phyloP scores from a whole-genome alignment of 2,797 vertebrate genomes.

The Prunella strophiata region DNA sequence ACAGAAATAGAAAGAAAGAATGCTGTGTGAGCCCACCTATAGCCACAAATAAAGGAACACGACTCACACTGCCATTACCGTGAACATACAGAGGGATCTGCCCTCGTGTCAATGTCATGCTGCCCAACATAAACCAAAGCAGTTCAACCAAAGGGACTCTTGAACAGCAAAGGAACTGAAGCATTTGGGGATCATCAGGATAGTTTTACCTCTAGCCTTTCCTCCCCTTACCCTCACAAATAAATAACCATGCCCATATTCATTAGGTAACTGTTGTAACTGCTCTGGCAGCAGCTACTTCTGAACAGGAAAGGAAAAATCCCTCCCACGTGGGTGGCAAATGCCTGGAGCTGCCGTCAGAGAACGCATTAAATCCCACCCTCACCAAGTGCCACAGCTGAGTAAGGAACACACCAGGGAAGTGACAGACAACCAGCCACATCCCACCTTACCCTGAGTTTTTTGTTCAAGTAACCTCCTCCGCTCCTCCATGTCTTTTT shows the following conservation, averaged over 20 bases:
- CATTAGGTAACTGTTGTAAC: background rate
- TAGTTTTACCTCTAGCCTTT: background rate
- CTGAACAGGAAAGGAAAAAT: background rate
- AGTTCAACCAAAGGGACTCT: background rate
- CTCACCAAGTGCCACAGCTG: background rate
- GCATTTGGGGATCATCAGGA: background rate
- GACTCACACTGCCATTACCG: background rate
- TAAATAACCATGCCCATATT: background rate
- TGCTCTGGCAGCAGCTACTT: background rate
- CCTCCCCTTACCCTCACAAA: background rate
- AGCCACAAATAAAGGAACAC: background rate
- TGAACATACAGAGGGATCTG: background rate
- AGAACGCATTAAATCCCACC: background rate
- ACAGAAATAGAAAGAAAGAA: background rate
- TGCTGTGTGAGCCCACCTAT: background rate
- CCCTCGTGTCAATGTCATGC: accelerated
- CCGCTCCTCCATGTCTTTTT: conserved; percentile 98
- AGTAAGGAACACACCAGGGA: background rate
- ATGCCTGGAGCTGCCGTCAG: background rate
- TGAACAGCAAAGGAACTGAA: background rate
- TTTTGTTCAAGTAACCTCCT: conserved; percentile 94
- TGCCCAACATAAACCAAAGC: background rate
- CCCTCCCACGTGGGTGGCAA: background rate
- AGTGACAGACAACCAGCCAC: background rate
- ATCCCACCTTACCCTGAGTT: conserved; percentile 86